Conservation (phyloP, 2,113 vertebrate genomes). For the Agelaius phoeniceus region DNA sequence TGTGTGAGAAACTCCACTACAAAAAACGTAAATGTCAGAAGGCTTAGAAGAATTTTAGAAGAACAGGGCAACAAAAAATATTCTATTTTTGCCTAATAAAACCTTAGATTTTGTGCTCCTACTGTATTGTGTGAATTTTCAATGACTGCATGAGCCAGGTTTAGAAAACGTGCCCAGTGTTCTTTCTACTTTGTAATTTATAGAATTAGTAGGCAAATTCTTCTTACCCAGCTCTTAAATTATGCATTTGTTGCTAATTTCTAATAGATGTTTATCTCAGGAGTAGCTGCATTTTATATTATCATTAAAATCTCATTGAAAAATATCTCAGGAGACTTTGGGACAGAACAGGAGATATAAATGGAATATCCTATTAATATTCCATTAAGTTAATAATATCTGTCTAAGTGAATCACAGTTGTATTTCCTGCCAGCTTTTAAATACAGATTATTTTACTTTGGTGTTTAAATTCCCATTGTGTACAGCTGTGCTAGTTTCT, state of each 20-base stretch:
- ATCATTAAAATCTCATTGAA: conserved; percentile 28
- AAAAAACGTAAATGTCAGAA: no score
- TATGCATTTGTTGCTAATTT: background rate
- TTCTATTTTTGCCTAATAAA: background rate
- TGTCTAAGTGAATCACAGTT: conserved; percentile 12
- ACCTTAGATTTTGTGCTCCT: background rate
- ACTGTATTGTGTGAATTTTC: background rate
- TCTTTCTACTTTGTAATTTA: background rate
- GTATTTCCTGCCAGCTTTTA: background rate
- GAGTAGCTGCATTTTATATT: conserved; percentile 5
- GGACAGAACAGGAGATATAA: conserved; percentile 3
- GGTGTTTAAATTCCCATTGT: background rate
- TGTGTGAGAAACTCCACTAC: no score
- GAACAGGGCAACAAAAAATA: no score
- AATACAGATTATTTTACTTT: conserved; percentile 19
- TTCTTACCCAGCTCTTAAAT: background rate
- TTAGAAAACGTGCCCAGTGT: background rate
- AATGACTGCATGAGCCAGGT: background rate
- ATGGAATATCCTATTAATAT: conserved; percentile 33
- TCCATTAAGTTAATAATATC: conserved; percentile 47
- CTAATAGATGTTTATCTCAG: background rate
- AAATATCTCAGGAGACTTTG: conserved; percentile 1
- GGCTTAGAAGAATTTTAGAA: no score
- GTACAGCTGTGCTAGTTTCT: background rate
- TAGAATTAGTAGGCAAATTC: background rate